Evolutionary conservation across 2,888 invertebrate species (phyloP).

Genomic region (Metallyticus violacea): DNA sequence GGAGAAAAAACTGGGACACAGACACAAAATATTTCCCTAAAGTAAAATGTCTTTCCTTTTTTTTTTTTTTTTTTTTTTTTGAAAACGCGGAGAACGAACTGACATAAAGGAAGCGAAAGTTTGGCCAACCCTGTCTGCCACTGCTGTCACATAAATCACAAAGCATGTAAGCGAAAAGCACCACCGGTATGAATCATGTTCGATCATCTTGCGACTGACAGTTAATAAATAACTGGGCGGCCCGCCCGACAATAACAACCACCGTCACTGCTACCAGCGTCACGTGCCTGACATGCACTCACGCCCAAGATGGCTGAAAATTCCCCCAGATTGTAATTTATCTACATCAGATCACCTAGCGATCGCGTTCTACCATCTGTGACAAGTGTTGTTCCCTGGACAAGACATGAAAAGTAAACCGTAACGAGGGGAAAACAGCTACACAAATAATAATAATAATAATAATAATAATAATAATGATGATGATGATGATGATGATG

Average conservation of each 20-base stretch:
- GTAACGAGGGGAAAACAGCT: too few species aligned
- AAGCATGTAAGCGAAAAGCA: constrained; percentile 5
- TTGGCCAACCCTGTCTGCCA: neutral
- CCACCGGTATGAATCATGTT: constrained; percentile 7
- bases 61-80: too few species aligned
- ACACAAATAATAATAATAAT: too few species aligned
- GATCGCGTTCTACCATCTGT: neutral
- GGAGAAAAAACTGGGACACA: too few species aligned
- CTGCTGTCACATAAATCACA: constrained; percentile 8
- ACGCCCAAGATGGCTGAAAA: neutral
- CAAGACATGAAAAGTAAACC: neutral
- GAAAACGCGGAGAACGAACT: neutral
- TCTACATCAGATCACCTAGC: neutral
- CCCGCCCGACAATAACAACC: neutral
- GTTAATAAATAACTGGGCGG: constrained; percentile 10
- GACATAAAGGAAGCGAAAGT: neutral
- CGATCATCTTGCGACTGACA: constrained; percentile 16
- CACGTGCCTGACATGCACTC: neutral
- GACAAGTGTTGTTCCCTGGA: neutral
- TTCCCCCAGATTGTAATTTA: neutral
- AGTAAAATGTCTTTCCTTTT: too few species aligned
- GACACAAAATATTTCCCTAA: too few species aligned
- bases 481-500: too few species aligned
- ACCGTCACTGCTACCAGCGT: neutral
- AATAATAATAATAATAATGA: too few species aligned